Conservation (phyloP, 2,888 invertebrate genomes). For the Hymenopus coronatus region DNA sequence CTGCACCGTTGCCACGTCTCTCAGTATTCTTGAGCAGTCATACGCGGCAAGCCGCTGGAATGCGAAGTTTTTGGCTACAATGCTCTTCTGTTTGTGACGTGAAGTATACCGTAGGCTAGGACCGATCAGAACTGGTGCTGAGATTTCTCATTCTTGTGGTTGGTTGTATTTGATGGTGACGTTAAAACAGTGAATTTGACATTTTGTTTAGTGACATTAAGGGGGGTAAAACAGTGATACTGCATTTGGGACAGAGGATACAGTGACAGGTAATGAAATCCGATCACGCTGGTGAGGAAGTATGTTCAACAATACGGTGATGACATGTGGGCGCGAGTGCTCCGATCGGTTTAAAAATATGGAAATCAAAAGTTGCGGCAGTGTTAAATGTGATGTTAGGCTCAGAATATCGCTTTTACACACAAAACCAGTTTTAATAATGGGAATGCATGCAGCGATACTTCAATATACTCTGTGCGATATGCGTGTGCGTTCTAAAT, state of each 20-base stretch:
- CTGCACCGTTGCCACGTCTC: slow-evolving; percentile 22
- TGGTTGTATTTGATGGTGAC: background rate
- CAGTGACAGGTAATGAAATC: background rate
- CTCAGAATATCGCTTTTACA: too few relatives aligned
- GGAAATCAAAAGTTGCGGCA: background rate
- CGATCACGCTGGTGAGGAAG: background rate
- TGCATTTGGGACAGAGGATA: background rate
- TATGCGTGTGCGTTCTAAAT: background rate
- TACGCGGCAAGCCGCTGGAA: slow-evolving; percentile 2
- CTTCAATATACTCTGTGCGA: background rate
- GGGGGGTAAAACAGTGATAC: background rate
- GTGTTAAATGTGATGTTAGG: background rate
- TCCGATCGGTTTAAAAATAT: background rate
- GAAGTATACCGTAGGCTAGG: background rate
- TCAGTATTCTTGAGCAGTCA: background rate
- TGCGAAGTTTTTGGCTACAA: slow-evolving; percentile 17
- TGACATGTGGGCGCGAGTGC: background rate
- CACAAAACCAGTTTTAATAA: too few relatives aligned
- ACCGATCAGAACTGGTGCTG: background rate
- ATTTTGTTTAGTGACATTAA: background rate
- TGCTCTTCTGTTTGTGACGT: slow-evolving; percentile 16
- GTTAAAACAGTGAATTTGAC: background rate
- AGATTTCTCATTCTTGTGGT: slow-evolving; percentile 14
- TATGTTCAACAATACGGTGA: background rate
- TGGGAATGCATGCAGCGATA: too few relatives aligned